A percentile compares a stretch with the other conserved stretches of the same genome.
Evolutionary conservation across 2,888 invertebrate genomes (phyloP).

Genomic region (Drosophila helvetica): DNA sequence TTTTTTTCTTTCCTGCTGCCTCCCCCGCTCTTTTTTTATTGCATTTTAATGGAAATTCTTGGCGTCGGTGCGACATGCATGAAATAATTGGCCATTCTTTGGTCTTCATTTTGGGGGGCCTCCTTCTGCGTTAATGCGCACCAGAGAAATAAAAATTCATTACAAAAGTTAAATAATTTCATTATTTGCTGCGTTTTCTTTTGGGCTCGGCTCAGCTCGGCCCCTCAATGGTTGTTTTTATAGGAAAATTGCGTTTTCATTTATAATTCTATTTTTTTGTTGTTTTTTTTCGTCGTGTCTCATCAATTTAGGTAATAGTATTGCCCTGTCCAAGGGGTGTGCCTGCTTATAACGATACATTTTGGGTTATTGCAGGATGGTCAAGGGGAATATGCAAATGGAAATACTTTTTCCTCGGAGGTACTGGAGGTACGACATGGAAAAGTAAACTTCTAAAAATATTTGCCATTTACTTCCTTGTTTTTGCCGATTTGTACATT

Average conservation of each 20-base stretch:
- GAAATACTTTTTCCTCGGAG: neutral
- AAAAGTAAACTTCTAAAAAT: neutral
- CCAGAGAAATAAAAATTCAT: constrained; percentile 38
- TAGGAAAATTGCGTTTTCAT: constrained; percentile 74
- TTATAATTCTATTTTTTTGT: constrained; percentile 46
- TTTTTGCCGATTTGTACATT: constrained; percentile 17
- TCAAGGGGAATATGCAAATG: neutral
- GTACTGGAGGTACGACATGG: too few species aligned
- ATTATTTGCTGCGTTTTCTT: constrained; percentile 43
- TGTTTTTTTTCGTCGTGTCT: constrained; percentile 1
- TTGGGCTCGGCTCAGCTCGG: constrained; percentile 45
- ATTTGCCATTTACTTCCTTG: neutral
- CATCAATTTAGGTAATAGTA: constrained; percentile 5
- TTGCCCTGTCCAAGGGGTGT: constrained; percentile 22
- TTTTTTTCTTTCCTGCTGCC: constrained; percentile 17
- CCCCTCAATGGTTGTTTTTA: constrained; percentile 67
- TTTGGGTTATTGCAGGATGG: constrained; percentile 19
- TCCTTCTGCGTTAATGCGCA: constrained; percentile 63
- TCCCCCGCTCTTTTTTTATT: constrained; percentile 61
- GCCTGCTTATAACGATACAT: constrained; percentile 6
- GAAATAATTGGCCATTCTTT: constrained; percentile 27
- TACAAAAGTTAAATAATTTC: constrained; percentile 66
- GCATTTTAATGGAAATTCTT: constrained; percentile 77
- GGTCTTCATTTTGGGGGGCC: constrained; percentile 41
- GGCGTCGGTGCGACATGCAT: constrained; percentile 39